Base-by-base conservation (phyloP, 2,888 invertebrate species). In the Drosophila meridionalis region DNA sequence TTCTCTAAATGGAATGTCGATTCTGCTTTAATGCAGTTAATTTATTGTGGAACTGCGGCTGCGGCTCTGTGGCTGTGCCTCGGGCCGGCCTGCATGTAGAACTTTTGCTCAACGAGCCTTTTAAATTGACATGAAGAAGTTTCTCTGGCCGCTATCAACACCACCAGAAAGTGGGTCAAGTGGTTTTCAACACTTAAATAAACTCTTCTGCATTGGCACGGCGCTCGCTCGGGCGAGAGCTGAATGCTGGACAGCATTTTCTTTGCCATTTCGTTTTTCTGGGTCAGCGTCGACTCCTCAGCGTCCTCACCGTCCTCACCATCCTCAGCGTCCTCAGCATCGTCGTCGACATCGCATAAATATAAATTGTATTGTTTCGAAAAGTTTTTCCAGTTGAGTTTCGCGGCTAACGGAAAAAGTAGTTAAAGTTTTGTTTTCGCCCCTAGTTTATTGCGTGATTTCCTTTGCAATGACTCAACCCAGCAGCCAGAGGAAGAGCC, bases 321-420 rank as follows among this genome's bases (percentile, higher is more conserved):
- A 20, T 20, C 20, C 20, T 20, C 20, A 20, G 20, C 20, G 8
- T 45, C 38, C 38, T 38, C 47, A 20, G 20, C 20, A 20, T 20
- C 20, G 47, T 32, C 87, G 66, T 76, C 55, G 56, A 56, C 56
- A 56, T 56, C 74, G 82, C 86, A 89, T 88, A 88, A 90, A 90
- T 90, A 90, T 90, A 90, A 90, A 90, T 90, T 90, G 90, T 90
- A 90, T 90, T 90, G 90, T 90, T 90, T 90, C 87, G 73, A 83
- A 85, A 87, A 86, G 73, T 84, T 86, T 83, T 85, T 73, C 71
- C 77, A 79, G 73, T 81, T 58, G 82, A 78, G 82, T 70, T 83
- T 78, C 80, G 88, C 77, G 81, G 86, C 82, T 81, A 87, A 82
- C 86, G 87, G 88, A 86, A 88, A 87, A 87, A 88, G 87, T 83